phyloP scores from a whole-genome alignment of 2,113 vertebrate genomes.

The Talpa occidentalis region DNA sequence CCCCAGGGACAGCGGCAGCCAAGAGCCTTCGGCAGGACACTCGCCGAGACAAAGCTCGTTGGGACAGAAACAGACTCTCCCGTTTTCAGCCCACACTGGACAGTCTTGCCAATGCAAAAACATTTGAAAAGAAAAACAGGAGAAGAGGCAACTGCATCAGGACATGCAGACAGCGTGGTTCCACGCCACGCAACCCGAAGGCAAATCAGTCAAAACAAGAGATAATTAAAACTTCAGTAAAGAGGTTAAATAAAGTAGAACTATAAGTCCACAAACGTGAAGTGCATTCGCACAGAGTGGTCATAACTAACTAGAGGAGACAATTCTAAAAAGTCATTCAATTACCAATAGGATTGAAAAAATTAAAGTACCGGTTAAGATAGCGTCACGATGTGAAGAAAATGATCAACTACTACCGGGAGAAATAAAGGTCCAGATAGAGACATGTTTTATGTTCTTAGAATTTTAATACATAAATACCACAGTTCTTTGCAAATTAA shows the following conservation, averaged over 20 bases:
- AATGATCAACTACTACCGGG: background rate
- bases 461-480: slow-evolving; percentile 7
- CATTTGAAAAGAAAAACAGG: too few species aligned
- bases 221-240: slow-evolving; percentile 57
- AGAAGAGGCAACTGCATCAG: background rate
- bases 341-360: slow-evolving; percentile 4
- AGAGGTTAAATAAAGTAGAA: slow-evolving; percentile 57
- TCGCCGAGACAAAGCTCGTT: too few species aligned
- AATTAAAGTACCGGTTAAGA: slow-evolving; percentile 37
- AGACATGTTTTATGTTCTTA: slow-evolving; percentile 17
- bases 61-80: too few species aligned
- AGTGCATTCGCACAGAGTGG: background rate
- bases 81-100: too few species aligned
- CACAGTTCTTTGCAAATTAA: background rate
- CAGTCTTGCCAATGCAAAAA: too few species aligned
- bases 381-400: background rate
- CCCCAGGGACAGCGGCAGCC: too few species aligned
- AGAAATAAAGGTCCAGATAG: slow-evolving; percentile 19
- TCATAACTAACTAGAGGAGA: slow-evolving; percentile 54
- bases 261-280: slow-evolving; percentile 33
- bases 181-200: slow-evolving; percentile 5
- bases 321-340: slow-evolving; percentile 19
- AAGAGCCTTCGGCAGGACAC: too few species aligned
- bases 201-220: slow-evolving; percentile 52
- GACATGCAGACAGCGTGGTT: slow-evolving; percentile 45